Percentiles rank a stretch among this genome's conserved stretches.
These are phyloP conservation scores for Rhipidura dahli DNA, from an alignment of 2,113 vertebrate genomes.

Conservation along the genomic window DNA sequence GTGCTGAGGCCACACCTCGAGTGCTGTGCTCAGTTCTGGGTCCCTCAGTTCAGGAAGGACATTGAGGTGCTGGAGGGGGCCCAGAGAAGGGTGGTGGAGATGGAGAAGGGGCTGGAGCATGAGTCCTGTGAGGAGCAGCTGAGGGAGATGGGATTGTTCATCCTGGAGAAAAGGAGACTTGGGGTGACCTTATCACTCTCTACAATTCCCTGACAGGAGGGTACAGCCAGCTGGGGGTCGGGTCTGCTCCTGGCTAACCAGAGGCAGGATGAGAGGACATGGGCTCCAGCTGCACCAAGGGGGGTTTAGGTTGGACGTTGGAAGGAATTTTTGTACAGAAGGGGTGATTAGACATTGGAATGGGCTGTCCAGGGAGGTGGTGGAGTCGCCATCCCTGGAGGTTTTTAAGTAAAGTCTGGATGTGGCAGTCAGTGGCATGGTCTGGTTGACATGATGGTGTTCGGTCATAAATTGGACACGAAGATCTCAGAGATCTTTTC, in stretches of 20 bases:
- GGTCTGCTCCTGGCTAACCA: neutral
- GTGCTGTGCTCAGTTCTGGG: neutral
- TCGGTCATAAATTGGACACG: neutral
- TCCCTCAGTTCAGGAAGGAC: neutral
- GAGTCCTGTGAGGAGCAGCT: neutral
- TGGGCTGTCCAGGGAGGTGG: neutral
- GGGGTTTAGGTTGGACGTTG: neutral
- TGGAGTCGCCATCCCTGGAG: neutral
- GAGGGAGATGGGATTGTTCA: neutral
- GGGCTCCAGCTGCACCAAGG: neutral
- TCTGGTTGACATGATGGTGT: neutral
- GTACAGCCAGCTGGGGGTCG: fast-evolving
- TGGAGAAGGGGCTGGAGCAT: neutral
- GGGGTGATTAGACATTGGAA: neutral
- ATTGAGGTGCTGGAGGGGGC: fast-evolving
- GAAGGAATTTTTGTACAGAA: neutral
- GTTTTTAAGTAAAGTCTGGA: neutral
- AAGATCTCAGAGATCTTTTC: neutral
- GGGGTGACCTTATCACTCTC: fast-evolving
- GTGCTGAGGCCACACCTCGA: neutral
- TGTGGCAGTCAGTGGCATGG: neutral
- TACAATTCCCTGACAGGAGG: too few species aligned
- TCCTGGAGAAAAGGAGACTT: neutral
- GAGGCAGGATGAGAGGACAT: neutral
- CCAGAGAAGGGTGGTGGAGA: neutral